A percentile compares a stretch with the other conserved stretches of the same genome.
phyloP scores from a whole-genome alignment of 2,797 vertebrate genomes.

The Eulemur coronatus region DNA sequence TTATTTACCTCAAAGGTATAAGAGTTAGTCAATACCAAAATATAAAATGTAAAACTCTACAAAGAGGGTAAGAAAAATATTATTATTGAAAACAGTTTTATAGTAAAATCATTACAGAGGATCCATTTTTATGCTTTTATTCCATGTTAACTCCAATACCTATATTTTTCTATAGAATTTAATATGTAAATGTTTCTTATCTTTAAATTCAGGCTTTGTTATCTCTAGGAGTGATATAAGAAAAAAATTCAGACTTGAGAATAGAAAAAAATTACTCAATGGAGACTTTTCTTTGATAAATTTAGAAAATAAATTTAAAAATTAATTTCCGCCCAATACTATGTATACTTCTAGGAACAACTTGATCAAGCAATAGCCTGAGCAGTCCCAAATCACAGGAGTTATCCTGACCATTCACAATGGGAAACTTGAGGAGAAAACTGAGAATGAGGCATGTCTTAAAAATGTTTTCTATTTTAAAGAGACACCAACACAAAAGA shows the following conservation, averaged over 20 bases:
- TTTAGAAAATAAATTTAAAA: not conserved
- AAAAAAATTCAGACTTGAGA: not conserved
- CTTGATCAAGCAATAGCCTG: not conserved
- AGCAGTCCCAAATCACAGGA: not conserved
- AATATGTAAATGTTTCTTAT: not conserved
- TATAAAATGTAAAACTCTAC: not conserved
- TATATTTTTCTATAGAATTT: not conserved
- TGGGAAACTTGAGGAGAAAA: not conserved
- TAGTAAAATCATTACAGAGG: not conserved
- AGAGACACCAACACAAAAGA: not conserved
- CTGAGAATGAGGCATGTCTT: not conserved
- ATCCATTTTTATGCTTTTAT: not conserved
- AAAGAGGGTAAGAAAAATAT: conserved; percentile 8
- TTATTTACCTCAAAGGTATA: conserved; percentile 57
- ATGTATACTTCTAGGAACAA: not conserved
- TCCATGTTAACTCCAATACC: not conserved
- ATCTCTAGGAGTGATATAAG: too few relatives aligned
- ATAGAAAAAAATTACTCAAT: not conserved
- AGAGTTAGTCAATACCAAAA: conserved; percentile 35
- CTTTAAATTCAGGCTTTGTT: not conserved
- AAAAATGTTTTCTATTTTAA: not conserved
- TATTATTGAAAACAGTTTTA: not conserved
- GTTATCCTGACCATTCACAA: not conserved
- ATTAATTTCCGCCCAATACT: not conserved
- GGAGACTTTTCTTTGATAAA: not conserved